A percentile compares a stretch with the other conserved stretches of the same genome.
phyloP scores from a whole-genome alignment of 2,797 vertebrate species.

The Cossypha polioptera region DNA sequence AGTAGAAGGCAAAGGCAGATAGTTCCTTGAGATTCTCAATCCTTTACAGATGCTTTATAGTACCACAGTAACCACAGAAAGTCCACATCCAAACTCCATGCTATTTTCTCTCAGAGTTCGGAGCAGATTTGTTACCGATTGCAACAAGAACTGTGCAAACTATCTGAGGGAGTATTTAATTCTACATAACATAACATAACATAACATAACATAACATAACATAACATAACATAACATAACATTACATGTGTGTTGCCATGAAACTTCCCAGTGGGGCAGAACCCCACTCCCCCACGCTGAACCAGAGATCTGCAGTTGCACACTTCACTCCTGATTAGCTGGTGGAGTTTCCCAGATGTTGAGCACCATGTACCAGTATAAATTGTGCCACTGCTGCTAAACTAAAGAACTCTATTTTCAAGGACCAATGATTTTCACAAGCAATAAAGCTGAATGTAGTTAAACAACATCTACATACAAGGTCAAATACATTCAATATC shows the following conservation, averaged over 20 bases:
- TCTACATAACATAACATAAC: background rate
- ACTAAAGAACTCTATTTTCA: background rate
- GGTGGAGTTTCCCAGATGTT: background rate
- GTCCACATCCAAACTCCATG: background rate
- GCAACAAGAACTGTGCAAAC: background rate
- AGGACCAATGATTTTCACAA: slow-evolving; percentile 28
- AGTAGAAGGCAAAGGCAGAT: slow-evolving; percentile 31
- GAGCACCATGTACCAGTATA: background rate
- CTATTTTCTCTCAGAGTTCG: background rate
- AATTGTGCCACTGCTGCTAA: background rate
- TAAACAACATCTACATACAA: slow-evolving; percentile 26
- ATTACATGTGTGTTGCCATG: background rate
- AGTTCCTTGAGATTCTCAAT: slow-evolving; percentile 22
- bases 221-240: background rate
- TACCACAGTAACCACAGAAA: slow-evolving; percentile 24
- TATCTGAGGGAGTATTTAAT: background rate
- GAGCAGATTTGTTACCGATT: background rate
- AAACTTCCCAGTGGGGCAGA: background rate
- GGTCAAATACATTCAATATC: slow-evolving; percentile 22
- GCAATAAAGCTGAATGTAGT: slow-evolving; percentile 24
- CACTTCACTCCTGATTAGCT: background rate
- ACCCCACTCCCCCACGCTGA: background rate
- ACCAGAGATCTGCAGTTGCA: background rate
- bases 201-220: background rate
- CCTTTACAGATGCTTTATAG: slow-evolving; percentile 20